Evolutionary conservation across 92 coral and sea anemone species (phyloP), one percentile per base, ranked within the genome.

Genomic region (Anthopleura xanthogrammica): DNA sequence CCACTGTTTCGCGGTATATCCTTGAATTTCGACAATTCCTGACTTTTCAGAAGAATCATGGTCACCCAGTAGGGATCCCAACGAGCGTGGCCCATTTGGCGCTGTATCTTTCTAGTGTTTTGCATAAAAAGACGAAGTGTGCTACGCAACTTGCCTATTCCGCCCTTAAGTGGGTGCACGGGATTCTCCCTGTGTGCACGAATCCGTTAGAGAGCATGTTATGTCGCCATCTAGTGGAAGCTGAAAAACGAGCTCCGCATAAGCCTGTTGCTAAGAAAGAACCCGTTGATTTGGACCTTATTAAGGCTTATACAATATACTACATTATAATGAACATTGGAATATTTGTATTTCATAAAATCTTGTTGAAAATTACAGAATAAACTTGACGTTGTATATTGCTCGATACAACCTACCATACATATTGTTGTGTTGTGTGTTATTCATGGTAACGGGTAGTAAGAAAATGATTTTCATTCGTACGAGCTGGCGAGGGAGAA

Each of bases 91-190:
- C 65, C 4, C 65, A 58, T 58, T 58, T 58, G n/a, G 65, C 65
- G 20, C 12, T 58, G n/a, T 58, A 58, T 58, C 65, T 58, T 3
- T 58, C 65, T 12, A 58, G n/a, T 58, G 17, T 58, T 14, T 4
- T 58, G n/a, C 65, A 58, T 58, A 58, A 58, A 58, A 13, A 58
- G 17, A 58, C 65, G 20, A 58, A 58, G 65, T 14, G 19, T 16
- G 9, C 65, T 58, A 19, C 65, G 17, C 65, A 58, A 19, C 17
- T 83, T 24, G 82, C 86, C 19, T 83, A 75, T 42, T 52, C 87
- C 17, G 81, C 87, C 41, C 80, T 83, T 42, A 88, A 88, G 70
- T 88, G 90, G 87, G 66, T 80, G 9, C 85, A 74, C 50, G 80
- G 90, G 39, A 23, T 88, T 48, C 79, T 88, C 39, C 65, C 20